A percentile compares a stretch with the other conserved stretches of the same genome.
Conservation (phyloP, 2,797 vertebrate genomes). For the Pteronotus mesoamericanus region DNA sequence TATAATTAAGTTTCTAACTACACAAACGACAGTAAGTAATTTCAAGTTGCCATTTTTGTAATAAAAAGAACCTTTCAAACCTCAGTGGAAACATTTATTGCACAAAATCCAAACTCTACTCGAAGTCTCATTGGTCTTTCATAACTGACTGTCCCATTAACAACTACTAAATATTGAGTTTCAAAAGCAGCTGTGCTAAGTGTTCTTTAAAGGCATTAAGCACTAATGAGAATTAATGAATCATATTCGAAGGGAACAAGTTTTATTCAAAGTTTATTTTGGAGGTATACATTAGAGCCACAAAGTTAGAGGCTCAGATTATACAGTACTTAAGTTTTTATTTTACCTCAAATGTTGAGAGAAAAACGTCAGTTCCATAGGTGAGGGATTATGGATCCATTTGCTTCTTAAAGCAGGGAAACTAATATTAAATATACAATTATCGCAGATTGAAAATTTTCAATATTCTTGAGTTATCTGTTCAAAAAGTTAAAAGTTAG, state of each 20-base stretch:
- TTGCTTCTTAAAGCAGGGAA: neutral
- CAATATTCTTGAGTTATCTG: neutral
- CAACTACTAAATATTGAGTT: neutral
- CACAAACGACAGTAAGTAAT: neutral
- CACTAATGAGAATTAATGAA: conserved; percentile 1
- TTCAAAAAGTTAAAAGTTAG: neutral
- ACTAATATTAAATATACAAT: neutral
- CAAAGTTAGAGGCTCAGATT: neutral
- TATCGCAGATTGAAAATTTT: neutral
- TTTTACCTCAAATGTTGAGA: neutral
- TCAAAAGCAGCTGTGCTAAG: neutral
- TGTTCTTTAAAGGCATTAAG: conserved; percentile 8
- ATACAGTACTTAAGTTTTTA: neutral
- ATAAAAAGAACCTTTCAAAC: neutral
- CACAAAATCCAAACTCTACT: neutral
- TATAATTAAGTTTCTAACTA: conserved; percentile 47
- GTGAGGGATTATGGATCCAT: neutral
- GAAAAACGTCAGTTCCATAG: neutral
- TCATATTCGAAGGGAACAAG: neutral
- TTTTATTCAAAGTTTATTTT: neutral
- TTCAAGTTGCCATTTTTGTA: conserved; percentile 3
- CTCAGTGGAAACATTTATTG: neutral
- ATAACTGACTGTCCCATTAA: neutral
- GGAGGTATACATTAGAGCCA: neutral
- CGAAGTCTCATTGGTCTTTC: neutral